Percentiles rank a stretch among this genome's conserved stretches.
Evolutionary conservation across 2,797 vertebrate species (phyloP).

Genomic region (Enteromius viviparus): DNA sequence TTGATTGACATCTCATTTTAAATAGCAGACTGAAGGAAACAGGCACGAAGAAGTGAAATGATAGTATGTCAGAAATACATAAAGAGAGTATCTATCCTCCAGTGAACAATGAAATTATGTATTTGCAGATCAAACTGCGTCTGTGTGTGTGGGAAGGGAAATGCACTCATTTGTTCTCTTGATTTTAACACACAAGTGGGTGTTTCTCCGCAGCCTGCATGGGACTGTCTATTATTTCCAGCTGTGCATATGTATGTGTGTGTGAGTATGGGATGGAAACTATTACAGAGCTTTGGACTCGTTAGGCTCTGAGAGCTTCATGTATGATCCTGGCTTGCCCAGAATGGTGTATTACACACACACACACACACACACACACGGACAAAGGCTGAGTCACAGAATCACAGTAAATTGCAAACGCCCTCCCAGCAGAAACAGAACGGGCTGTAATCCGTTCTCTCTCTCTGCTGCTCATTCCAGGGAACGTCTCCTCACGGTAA

Average conservation of each 20-base stretch:
- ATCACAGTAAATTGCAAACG: constrained; percentile 54
- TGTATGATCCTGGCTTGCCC: constrained; percentile 58
- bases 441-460: constrained; percentile 60
- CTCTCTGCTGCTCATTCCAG: constrained; percentile 66
- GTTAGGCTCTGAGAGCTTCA: constrained; percentile 70
- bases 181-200: constrained; percentile 70
- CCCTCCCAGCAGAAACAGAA: constrained; percentile 51
- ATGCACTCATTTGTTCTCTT: constrained; percentile 63
- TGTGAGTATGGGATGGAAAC: constrained; percentile 77
- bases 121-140: constrained; percentile 41
- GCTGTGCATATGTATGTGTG: constrained; percentile 66
- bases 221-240: constrained; percentile 84
- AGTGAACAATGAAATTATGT: constrained; percentile 31
- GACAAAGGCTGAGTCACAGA: constrained; percentile 59
- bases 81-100: constrained; percentile 1
- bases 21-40: not conserved
- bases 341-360: constrained; percentile 48
- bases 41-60: not conserved
- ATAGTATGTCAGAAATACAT: not conserved
- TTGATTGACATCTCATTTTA: not conserved
- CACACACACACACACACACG: constrained; percentile 34
- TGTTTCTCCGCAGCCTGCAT: constrained; percentile 70
- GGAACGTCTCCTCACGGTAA: constrained; percentile 68
- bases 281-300: constrained; percentile 79
- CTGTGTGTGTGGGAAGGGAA: constrained; percentile 58